These are phyloP conservation scores for Anser cygnoides DNA, from an alignment of 2,113 vertebrate genomes.

Conservation along the genomic window DNA sequence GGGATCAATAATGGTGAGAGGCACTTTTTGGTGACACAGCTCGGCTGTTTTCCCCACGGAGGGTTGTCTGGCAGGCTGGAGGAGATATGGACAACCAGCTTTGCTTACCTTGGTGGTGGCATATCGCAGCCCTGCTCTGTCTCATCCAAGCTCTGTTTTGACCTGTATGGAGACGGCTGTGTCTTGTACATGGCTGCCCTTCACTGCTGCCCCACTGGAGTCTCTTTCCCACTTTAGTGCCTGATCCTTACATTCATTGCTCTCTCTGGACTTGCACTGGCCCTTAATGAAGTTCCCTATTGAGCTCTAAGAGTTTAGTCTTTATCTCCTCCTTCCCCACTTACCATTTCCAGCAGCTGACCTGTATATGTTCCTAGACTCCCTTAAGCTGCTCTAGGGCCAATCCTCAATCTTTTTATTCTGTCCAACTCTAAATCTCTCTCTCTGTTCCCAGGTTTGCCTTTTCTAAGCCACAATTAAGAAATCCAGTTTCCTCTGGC, in stretches of 20 bases:
- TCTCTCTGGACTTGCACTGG: background rate
- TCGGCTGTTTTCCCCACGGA: background rate
- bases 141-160: background rate
- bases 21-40: background rate
- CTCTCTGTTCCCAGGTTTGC: background rate
- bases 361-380: background rate
- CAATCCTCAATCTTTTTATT: background rate
- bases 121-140: background rate
- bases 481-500: background rate
- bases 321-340: background rate
- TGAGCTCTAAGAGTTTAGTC: background rate
- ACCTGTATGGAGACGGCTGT: background rate
- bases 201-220: background rate
- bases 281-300: background rate
- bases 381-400: background rate
- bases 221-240: background rate
- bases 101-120: background rate
- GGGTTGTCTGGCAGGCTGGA: too few relatives aligned
- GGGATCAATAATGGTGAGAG: conserved; percentile 79
- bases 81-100: background rate
- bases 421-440: background rate
- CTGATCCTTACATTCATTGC: background rate
- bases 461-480: background rate
- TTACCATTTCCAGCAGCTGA: background rate
- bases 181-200: background rate